Conservation (phyloP, 30 jellyfish, hydroid and myxozoan genomes). For the Rhopilema esculentum region DNA sequence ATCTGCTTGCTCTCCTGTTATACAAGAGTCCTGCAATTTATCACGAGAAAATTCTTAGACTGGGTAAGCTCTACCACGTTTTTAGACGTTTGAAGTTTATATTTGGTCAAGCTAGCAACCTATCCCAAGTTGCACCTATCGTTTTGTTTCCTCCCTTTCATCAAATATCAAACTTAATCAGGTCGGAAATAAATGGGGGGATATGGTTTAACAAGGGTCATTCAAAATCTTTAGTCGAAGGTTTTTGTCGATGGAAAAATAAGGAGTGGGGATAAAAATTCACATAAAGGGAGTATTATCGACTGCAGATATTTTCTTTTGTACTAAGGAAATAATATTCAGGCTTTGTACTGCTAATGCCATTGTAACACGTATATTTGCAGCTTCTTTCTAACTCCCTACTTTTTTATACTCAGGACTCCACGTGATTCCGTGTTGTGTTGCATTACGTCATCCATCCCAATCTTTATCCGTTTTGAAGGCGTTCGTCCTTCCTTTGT, state of each 20-base stretch:
- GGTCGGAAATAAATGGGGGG: no score
- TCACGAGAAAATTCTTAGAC: constrained; percentile 3
- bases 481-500: constrained; percentile 36
- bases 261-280: no score
- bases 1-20: constrained; percentile 43
- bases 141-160: background rate
- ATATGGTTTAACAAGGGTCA: no score
- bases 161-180: no score
- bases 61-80: constrained; percentile 34
- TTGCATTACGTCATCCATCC: constrained; percentile 6
- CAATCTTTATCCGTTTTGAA: background rate
- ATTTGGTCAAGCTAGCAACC: background rate
- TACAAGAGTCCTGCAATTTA: constrained; percentile 31
- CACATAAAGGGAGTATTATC: no score
- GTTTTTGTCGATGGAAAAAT: no score
- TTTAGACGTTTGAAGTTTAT: background rate
- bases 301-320: no score
- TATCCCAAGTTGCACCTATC: background rate
- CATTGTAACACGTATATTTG: no score
- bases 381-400: background rate
- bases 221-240: no score
- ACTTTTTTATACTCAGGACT: background rate
- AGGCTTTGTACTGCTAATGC: no score
- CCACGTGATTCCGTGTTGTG: constrained; percentile 47
- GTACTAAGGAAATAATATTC: no score